Base-by-base conservation (phyloP, 2,888 invertebrate genomes). In the Pristionchus entomophagus region DNA sequence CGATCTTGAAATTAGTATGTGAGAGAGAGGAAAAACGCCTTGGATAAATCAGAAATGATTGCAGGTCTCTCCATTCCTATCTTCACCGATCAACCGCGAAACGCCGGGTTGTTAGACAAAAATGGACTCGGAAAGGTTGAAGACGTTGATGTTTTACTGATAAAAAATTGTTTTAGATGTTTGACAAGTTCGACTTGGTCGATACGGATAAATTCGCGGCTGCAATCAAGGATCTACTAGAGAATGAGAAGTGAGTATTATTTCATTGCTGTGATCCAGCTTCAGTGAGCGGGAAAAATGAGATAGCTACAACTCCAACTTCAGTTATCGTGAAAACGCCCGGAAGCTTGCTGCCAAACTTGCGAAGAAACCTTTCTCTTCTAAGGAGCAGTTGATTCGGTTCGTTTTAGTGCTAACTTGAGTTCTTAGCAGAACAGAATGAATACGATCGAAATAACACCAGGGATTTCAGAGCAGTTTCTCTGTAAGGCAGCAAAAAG, bases 81-180 rank as follows among this genome's bases (percentile, higher is more conserved):
- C 26, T 82, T 59, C 59, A 45, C 41, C 14, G 82, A 82, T 38
- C 82, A 82, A 38, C 82, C 82, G 17, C 82, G 82, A n/a, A 82
- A 82, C 17, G 82, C 82, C 2, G 19, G 14, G 17, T 17, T 82
- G 41, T 2, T 82, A 32, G 56, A 82, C 41, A 29, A 59, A 29
- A 82, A 82, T 26, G 82, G 82, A 2, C 38, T 82, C 35, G 82
- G 82, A 82, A 82, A 82, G 82, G 82, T 81, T 41, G 0, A 8
- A n/a, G 12, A 41, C 45, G 45, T 10, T 14, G 14, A 32, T 77
- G 41, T 65, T 26, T 59, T 2, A 59, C 26, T 26, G 22, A n/a
- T 59, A 29, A 51, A 22, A 80, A 29, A 29, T 26, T 6, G 35
- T 0, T 80, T 51, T 14, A 80, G 78, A 51, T 80, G 51, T 51